phyloP scores from a whole-genome alignment of 2,888 invertebrate genomes.

The Orthosia gracilis region DNA sequence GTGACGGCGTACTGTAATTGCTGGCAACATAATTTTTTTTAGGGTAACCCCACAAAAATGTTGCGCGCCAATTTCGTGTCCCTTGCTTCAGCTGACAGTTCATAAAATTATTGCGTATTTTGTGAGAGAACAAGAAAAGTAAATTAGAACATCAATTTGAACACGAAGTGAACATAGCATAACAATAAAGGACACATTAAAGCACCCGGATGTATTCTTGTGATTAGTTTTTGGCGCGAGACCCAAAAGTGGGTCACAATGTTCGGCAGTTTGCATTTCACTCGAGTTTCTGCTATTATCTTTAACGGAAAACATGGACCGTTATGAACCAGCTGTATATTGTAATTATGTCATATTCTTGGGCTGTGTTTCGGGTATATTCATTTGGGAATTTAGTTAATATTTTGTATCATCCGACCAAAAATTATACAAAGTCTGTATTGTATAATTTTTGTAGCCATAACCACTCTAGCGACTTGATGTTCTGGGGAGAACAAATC shows the following conservation, averaged over 20 bases:
- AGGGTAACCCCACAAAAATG: slow-evolving; percentile 17
- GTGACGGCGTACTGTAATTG: slow-evolving; percentile 35
- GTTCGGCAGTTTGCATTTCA: slow-evolving; percentile 58
- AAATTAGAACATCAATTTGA: slow-evolving; percentile 37
- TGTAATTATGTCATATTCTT: slow-evolving; percentile 59
- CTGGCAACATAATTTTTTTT: slow-evolving; percentile 32
- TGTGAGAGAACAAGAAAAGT: slow-evolving; percentile 4
- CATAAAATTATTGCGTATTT: slow-evolving; percentile 24
- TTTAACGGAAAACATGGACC: slow-evolving; percentile 61
- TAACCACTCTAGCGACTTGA: not conserved
- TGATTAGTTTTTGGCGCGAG: slow-evolving; percentile 55
- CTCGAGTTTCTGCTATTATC: slow-evolving; percentile 59
- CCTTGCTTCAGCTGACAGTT: not conserved
- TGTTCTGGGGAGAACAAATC: not conserved
- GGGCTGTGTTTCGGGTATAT: slow-evolving; percentile 9
- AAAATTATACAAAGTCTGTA: slow-evolving; percentile 8
- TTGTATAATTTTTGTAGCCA: not conserved
- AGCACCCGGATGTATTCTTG: slow-evolving; percentile 42
- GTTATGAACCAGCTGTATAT: slow-evolving; percentile 63
- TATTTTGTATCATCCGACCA: not conserved
- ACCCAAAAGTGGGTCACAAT: slow-evolving; percentile 52
- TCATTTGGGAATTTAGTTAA: slow-evolving; percentile 12
- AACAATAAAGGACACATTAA: slow-evolving; percentile 45
- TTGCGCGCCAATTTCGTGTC: slow-evolving; percentile 3
- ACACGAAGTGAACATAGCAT: slow-evolving; percentile 36